Percentiles rank a stretch among this genome's conserved stretches.
These are phyloP conservation scores for Eristalis tenax DNA, from an alignment of 2,888 invertebrate species.

Conservation along the genomic window DNA sequence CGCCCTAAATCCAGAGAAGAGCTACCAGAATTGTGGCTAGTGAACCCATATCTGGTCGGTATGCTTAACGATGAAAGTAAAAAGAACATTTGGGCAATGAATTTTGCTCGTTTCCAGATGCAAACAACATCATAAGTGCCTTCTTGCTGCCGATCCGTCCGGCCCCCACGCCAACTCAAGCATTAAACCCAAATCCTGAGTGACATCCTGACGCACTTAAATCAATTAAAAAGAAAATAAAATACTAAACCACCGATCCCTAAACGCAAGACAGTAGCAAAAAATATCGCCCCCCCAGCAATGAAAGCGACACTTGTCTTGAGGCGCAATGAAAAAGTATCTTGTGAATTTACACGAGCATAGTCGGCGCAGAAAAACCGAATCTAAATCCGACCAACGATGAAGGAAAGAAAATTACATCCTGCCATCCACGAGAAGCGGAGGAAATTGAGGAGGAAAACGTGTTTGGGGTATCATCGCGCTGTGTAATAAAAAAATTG, in stretches of 20 bases:
- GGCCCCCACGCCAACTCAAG: not conserved
- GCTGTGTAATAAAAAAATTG: constrained; percentile 44
- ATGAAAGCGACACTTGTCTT: constrained; percentile 12
- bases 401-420: not conserved
- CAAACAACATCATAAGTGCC: not conserved
- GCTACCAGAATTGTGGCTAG: too few relatives aligned
- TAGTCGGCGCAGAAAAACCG: not conserved
- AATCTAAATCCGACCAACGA: not conserved
- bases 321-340: constrained; percentile 5
- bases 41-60: not conserved
- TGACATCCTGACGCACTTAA: constrained; percentile 6
- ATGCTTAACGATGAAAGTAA: not conserved
- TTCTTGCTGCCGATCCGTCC: not conserved
- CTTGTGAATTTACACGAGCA: constrained; percentile 7
- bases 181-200: not conserved
- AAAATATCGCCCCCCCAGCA: constrained; percentile 2
- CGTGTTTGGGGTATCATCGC: constrained; percentile 18
- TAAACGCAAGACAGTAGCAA: not conserved
- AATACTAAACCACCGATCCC: constrained; percentile 29
- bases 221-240: constrained; percentile 37
- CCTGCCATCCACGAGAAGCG: not conserved
- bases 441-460: constrained; percentile 57
- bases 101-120: not conserved
- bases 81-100: not conserved
- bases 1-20: too few relatives aligned